Base-by-base conservation (phyloP, 1,140 invertebrate genomes). In the Lordiphosa collinella region DNA sequence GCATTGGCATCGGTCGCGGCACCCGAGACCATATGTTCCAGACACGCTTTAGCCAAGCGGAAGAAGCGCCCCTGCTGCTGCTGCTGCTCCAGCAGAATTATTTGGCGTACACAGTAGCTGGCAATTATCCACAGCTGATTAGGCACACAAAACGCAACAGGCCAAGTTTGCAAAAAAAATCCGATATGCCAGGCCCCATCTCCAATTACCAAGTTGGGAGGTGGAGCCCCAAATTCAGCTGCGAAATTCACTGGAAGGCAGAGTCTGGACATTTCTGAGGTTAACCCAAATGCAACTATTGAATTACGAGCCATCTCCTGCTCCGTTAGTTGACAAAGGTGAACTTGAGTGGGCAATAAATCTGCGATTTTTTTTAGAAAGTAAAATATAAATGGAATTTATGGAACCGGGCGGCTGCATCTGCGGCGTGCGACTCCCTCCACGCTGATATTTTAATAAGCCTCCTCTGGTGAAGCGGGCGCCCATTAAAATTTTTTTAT, bases 1-100 rank as follows among this genome's bases (percentile, higher is more conserved):
- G 18, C 31, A 16, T 4, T 18, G 40, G 64, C 46, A 51, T 49
- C 25, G n/a, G n/a, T n/a, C n/a, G n/a, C n/a, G 62, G 48, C 55
- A 35, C 29, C 25, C 6, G 12, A 29, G 36, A 47, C 76, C 78
- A 84, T 84, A 85, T 84, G 78, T 85, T 78, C 49, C 61, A 76
- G 78, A 82, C 76, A 82, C 76, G 79, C 78, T 78, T 84, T 78
- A 84, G 68, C 79, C 78, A 84, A 84, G 78, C 78, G 79, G 78
- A 84, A 84, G 78, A 69, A 70, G 51, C 35, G 31, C 34, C 59
- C 38, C 32, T 18, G n/a, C 25, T 46, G 36, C 32, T 25, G 32
- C 32, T 18, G n/a, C 25, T 46, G 36, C 32, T 25, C 41, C 22
- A 32, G 9, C 34, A 47, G 32, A 37, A 52, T 56, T 37, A 49